Evolutionary conservation across 2,113 vertebrate genomes (phyloP), one percentile per base, ranked within the genome.

Genomic region (Semnornis frantzii): DNA sequence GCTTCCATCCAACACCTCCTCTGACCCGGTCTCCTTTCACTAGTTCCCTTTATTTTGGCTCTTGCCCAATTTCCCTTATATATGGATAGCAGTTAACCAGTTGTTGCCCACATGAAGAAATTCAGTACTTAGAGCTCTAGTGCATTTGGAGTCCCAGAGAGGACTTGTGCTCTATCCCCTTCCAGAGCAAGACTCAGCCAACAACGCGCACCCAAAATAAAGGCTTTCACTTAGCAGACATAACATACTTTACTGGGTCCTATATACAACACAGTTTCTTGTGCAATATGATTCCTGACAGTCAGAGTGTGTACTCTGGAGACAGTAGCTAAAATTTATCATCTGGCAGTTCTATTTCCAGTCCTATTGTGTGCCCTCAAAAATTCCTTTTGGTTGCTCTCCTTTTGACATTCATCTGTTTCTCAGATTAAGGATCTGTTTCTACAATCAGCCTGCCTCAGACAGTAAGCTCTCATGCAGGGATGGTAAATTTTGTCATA

Each of bases 21-120:
- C 85, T 95, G 93, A 96, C 95, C 91, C 24, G 31, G 89, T 95
- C 95, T 91, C 94, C 87, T 95, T 96, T 94, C 95, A 94, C 93
- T 91, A 91, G 94, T 94, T 95, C 85, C 94, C 91, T 96, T 92
- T 95, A 74, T 90, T 90, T 94, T 97, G 96, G 96, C 95, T 88
- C 62, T 65, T 78, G 42, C 58, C 90, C 96, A 95, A 78, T 84
- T 91, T 93, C 87, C 80, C 94, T 75, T 37, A 59, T 70, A 62
- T 50, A 90, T 46, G 62, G 82, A 72, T 9, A 83, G 85, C 20
- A 88, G 89, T 96, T 96, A 97, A 96, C 94, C 76, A 90, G 20
- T 93, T 96, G 62, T 30, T 94, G 79, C 11, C 93, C 50, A 2
- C 9, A 76, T 65, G 42, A 82, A 85, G n/a, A 64, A 91, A 85